Conservation (phyloP, 1,140 invertebrate species). For the Drosophila ambigua region DNA sequence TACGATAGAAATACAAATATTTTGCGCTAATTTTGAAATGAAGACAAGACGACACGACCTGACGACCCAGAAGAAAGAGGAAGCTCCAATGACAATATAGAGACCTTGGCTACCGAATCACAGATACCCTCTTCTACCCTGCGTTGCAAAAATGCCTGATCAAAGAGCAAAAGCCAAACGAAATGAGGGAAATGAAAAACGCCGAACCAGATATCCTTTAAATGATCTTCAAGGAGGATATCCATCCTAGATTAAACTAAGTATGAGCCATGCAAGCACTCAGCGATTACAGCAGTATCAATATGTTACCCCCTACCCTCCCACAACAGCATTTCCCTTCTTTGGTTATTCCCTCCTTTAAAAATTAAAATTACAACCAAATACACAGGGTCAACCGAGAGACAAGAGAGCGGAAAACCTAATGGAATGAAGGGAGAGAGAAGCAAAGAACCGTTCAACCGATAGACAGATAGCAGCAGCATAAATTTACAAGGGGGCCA, state of each 20-base stretch:
- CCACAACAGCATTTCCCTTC: too few species aligned
- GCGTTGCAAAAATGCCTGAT: too few species aligned
- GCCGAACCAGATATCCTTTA: too few species aligned
- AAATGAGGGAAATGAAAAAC: too few species aligned
- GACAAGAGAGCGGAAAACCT: slow-evolving; percentile 4
- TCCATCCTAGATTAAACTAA: too few species aligned
- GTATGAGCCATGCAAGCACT: too few species aligned
- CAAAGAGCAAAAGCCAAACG: too few species aligned
- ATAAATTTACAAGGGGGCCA: slow-evolving; percentile 57
- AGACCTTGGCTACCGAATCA: neutral
- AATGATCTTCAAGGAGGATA: too few species aligned
- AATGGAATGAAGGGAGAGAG: slow-evolving; percentile 34
- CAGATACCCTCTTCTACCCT: too few species aligned
- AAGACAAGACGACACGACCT: slow-evolving; percentile 40
- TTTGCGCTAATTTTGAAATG: slow-evolving; percentile 73
- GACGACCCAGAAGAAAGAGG: slow-evolving; percentile 6
- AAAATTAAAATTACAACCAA: neutral
- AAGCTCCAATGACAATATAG: slow-evolving; percentile 1
- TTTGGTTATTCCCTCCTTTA: too few species aligned
- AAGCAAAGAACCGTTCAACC: slow-evolving; percentile 19
- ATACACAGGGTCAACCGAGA: slow-evolving; percentile 60
- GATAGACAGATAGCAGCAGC: slow-evolving; percentile 52
- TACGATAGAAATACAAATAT: slow-evolving; percentile 61
- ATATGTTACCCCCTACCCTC: slow-evolving; percentile 9
- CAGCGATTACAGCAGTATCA: too few species aligned